Evolutionary conservation across 2,888 invertebrate species (phyloP).

Genomic region (Rotaria socialis): DNA sequence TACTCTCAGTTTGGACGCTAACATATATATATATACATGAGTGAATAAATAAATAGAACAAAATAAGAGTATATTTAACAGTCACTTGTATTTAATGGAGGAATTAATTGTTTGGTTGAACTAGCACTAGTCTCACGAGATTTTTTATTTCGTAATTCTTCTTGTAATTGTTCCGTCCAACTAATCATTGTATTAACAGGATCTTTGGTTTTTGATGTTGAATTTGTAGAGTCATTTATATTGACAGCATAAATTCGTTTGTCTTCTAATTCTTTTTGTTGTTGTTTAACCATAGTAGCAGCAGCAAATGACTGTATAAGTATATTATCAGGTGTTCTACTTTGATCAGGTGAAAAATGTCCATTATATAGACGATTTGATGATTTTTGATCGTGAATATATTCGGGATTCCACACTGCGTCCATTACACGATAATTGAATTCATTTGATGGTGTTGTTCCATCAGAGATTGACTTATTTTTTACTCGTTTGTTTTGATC

Average conservation of each 20-base stretch:
- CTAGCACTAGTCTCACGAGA: not conserved
- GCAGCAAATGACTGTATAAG: not conserved
- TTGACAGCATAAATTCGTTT: not conserved
- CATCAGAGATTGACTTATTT: not conserved
- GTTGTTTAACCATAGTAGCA: not conserved
- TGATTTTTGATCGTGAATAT: not conserved
- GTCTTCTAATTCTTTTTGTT: not conserved
- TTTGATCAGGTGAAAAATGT: not conserved
- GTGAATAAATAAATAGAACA: not conserved
- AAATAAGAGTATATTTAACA: not conserved
- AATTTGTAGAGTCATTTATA: not conserved
- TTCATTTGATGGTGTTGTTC: not conserved
- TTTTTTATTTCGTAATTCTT: constrained; percentile 10
- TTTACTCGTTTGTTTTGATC: not conserved
- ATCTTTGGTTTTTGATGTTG: not conserved
- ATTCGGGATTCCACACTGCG: constrained; percentile 15
- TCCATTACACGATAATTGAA: not conserved
- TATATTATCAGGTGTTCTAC: not conserved
- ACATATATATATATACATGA: not conserved
- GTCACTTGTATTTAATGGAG: not conserved
- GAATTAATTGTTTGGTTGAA: not conserved
- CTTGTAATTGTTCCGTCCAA: constrained; percentile 21
- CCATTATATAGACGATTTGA: not conserved
- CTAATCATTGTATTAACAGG: not conserved
- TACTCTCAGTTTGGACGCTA: no score